phyloP scores from a whole-genome alignment of 2,888 invertebrate genomes.

The Fragum sueziense region DNA sequence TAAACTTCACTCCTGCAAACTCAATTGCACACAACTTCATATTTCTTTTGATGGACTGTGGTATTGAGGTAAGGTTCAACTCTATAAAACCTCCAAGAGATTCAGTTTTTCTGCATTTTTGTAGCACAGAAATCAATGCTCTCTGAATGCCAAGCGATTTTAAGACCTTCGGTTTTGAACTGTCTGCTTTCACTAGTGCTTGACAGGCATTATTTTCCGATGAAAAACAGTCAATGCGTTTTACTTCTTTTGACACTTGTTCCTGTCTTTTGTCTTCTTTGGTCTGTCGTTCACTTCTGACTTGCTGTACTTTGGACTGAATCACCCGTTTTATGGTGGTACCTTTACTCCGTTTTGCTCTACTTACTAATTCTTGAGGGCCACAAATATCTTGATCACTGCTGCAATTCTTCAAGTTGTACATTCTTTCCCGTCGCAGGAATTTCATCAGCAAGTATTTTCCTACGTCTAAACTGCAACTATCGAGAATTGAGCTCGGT shows the following conservation, averaged over 20 bases:
- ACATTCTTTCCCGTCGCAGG: neutral
- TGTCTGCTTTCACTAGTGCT: neutral
- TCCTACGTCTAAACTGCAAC: constrained; percentile 16
- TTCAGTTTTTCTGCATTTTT: no score
- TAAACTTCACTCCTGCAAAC: constrained; percentile 13
- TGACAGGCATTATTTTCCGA: constrained; percentile 6
- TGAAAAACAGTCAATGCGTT: neutral
- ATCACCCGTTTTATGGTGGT: constrained; percentile 35
- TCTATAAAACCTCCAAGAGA: no score
- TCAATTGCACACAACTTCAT: constrained; percentile 9
- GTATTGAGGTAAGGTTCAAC: no score
- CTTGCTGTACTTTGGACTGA: constrained; percentile 21
- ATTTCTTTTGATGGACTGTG: neutral
- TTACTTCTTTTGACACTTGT: neutral
- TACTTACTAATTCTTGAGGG: constrained; percentile 22
- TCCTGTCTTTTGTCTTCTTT: neutral
- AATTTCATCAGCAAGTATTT: constrained; percentile 26
- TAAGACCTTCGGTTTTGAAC: constrained; percentile 5
- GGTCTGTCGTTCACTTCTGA: neutral
- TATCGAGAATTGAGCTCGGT: constrained; percentile 41
- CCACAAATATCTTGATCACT: neutral
- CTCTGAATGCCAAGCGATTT: neutral
- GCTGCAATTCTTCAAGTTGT: no score
- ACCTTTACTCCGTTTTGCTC: constrained; percentile 42
- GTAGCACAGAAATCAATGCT: no score